Percentiles rank a stretch among this genome's conserved stretches.
phyloP scores from a whole-genome alignment of 2,797 vertebrate genomes.

The Tapera naevia region DNA sequence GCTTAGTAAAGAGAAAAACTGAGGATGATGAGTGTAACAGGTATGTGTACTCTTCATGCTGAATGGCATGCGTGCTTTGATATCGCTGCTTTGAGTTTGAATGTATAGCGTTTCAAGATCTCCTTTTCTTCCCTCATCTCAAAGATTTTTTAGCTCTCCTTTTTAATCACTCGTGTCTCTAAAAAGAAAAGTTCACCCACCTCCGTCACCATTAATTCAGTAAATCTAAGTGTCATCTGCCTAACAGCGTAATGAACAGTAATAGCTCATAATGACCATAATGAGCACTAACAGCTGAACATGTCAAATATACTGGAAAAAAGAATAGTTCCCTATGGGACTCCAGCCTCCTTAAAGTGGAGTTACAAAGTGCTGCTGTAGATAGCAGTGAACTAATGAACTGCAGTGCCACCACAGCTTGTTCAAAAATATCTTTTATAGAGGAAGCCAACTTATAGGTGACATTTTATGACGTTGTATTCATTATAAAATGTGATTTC shows the following conservation, averaged over 20 bases:
- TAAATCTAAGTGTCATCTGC: slow-evolving; percentile 65
- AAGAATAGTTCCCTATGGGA: slow-evolving; percentile 48
- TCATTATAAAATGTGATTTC: slow-evolving; percentile 9
- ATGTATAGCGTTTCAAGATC: neutral
- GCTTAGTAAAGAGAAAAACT: neutral
- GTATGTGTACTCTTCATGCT: accelerated
- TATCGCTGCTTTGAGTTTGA: neutral
- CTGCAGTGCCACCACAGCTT: neutral
- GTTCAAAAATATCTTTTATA: neutral
- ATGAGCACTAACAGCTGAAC: slow-evolving; percentile 66
- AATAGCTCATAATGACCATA: slow-evolving; percentile 68
- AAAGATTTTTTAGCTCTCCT: neutral
- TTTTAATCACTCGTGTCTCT: neutral
- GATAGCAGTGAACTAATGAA: slow-evolving; percentile 2
- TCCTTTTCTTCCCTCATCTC: neutral
- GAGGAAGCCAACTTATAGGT: neutral
- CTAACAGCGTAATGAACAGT: slow-evolving; percentile 65
- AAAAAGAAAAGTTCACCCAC: slow-evolving; percentile 21
- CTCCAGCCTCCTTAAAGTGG: slow-evolving; percentile 4
- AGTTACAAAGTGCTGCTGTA: slow-evolving; percentile 5
- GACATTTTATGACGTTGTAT: slow-evolving; percentile 11
- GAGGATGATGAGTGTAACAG: neutral
- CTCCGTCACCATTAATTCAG: slow-evolving; percentile 30
- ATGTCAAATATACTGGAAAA: slow-evolving; percentile 63
- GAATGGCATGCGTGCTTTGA: neutral